A percentile compares a stretch with the other conserved stretches of the same genome.
phyloP scores from a whole-genome alignment of 2,797 vertebrate species.

The Rhadinocentrus ornatus region DNA sequence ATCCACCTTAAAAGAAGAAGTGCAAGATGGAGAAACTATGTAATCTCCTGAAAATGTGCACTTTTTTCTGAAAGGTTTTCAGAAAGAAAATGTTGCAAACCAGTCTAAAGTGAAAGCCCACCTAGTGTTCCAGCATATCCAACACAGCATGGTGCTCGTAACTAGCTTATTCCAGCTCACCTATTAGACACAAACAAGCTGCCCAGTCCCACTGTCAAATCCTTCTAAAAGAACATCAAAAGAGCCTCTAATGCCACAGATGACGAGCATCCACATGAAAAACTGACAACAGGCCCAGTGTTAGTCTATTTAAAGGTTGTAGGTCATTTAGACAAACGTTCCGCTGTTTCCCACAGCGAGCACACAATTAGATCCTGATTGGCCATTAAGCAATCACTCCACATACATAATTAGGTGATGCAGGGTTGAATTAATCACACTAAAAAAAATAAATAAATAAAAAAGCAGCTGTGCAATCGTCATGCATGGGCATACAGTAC shows the following conservation, averaged over 20 bases:
- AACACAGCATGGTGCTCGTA: slow-evolving; percentile 13
- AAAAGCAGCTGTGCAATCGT: slow-evolving; percentile 72
- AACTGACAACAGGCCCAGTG: slow-evolving; percentile 31
- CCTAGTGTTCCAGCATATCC: slow-evolving; percentile 30
- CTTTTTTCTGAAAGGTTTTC: neutral
- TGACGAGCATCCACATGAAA: slow-evolving; percentile 32
- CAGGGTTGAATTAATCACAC: slow-evolving; percentile 75
- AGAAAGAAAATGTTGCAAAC: slow-evolving; percentile 26
- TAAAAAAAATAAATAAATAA: slow-evolving; percentile 49
- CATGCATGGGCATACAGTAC: slow-evolving; percentile 36
- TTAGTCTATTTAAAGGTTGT: slow-evolving; percentile 76
- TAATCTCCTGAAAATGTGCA: neutral
- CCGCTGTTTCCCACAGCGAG: slow-evolving; percentile 58
- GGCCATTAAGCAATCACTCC: slow-evolving; percentile 81
- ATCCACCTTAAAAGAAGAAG: neutral
- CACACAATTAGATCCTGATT: slow-evolving; percentile 82
- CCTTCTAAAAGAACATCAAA: slow-evolving; percentile 26
- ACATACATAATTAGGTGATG: slow-evolving; percentile 76
- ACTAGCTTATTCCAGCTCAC: neutral
- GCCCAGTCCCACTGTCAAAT: slow-evolving; percentile 1
- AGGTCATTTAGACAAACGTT: slow-evolving; percentile 80
- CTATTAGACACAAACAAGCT: slow-evolving; percentile 25
- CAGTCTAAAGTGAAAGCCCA: slow-evolving; percentile 17
- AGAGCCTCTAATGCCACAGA: slow-evolving; percentile 2
- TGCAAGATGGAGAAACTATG: neutral